Conservation (phyloP, 2,888 invertebrate species). For the Escarpia spicata region DNA sequence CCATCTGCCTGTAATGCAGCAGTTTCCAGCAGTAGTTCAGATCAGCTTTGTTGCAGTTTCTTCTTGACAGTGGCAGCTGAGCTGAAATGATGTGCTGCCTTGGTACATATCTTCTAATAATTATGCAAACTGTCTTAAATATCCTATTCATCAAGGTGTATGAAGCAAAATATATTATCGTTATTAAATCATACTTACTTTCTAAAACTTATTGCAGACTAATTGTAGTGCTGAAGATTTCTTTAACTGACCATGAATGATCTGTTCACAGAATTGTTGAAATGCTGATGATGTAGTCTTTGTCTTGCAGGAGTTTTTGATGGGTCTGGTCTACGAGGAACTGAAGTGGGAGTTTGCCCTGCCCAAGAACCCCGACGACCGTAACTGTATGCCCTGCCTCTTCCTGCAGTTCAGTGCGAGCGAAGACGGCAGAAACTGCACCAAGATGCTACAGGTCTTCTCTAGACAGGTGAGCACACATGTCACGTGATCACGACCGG, state of each 20-base stretch:
- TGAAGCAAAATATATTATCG: no score
- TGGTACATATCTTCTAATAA: neutral
- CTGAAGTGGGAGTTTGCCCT: conserved; percentile 93
- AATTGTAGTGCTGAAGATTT: no score
- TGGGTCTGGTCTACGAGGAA: conserved; percentile 83
- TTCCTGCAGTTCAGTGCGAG: conserved; percentile 82
- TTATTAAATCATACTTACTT: no score
- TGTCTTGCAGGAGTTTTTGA: conserved; percentile 50
- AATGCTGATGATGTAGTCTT: neutral
- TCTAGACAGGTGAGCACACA: conserved; percentile 69
- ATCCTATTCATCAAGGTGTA: no score
- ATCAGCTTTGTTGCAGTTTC: conserved; percentile 68
- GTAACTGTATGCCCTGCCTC: conserved; percentile 88
- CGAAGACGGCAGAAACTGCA: conserved; percentile 77
- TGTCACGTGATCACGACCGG: neutral
- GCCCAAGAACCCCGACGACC: conserved; percentile 81
- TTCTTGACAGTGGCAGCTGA: neutral
- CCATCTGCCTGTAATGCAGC: conserved; percentile 61
- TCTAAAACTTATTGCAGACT: no score
- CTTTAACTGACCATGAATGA: neutral
- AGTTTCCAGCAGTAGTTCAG: conserved; percentile 78
- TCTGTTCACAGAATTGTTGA: neutral
- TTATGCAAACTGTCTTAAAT: no score
- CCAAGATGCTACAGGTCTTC: conserved; percentile 79
- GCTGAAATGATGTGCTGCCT: conserved; percentile 21